Percentiles rank a stretch among this genome's conserved stretches.
Conservation (phyloP, 1,140 invertebrate genomes). For the Lethrus apterus region DNA sequence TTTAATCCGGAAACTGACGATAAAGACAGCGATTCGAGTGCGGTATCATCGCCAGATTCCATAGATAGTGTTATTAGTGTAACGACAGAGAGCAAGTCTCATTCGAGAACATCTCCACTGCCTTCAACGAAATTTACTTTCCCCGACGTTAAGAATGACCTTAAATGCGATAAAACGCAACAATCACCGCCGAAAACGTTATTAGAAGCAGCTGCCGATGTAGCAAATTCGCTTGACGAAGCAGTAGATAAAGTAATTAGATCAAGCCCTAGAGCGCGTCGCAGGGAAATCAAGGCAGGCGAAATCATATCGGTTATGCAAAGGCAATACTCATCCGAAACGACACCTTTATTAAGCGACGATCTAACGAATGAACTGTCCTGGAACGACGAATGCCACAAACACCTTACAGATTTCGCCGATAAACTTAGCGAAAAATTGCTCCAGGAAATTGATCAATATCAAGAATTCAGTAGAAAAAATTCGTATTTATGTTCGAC, state of each 20-base stretch:
- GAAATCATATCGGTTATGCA: conserved; percentile 50
- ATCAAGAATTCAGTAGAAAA: conserved; percentile 36
- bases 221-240: conserved; percentile 58
- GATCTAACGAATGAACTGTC: conserved; percentile 44
- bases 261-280: conserved; percentile 44
- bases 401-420: conserved; percentile 67
- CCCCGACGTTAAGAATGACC: conserved; percentile 13
- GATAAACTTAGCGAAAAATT: conserved; percentile 66
- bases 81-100: conserved; percentile 16
- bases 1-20: conserved; percentile 89
- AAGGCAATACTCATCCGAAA: conserved; percentile 32
- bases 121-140: conserved; percentile 28
- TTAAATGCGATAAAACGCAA: neutral
- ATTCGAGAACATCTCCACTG: conserved; percentile 11
- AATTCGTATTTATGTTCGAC: conserved; percentile 6
- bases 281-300: conserved; percentile 46
- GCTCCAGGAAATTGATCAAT: conserved; percentile 67
- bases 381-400: conserved; percentile 56
- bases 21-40: conserved; percentile 80
- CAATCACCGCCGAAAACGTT: conserved; percentile 33
- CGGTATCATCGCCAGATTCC: conserved; percentile 78
- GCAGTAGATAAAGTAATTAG: conserved; percentile 57
- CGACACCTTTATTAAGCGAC: conserved; percentile 26
- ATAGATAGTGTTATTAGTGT: conserved; percentile 76
- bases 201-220: conserved; percentile 57